Evolutionary conservation across 2,888 invertebrate species (phyloP).

Genomic region (Stenurella melanura): DNA sequence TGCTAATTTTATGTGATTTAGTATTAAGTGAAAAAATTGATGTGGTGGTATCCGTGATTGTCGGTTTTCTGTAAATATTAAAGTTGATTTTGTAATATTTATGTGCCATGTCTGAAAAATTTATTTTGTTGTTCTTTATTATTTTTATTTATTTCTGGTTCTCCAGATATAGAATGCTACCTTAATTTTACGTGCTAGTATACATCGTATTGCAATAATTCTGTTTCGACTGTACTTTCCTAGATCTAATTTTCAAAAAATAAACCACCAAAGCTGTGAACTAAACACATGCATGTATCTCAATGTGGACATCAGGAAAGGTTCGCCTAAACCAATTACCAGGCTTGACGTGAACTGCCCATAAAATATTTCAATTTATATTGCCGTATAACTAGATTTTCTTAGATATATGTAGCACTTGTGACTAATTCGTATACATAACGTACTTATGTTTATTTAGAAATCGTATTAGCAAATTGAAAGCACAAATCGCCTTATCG

Average conservation of each 20-base stretch:
- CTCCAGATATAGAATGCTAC: too few species aligned
- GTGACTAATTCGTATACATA: constrained; percentile 29
- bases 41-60: too few species aligned
- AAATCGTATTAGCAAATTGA: constrained; percentile 43
- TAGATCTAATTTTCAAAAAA: neutral
- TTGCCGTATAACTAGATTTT: constrained; percentile 1
- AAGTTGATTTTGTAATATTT: too few species aligned
- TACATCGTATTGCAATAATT: too few species aligned
- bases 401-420: constrained; percentile 10
- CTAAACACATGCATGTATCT: constrained; percentile 9
- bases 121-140: too few species aligned
- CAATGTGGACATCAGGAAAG: constrained; percentile 4
- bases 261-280: neutral
- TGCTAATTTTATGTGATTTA: too few species aligned
- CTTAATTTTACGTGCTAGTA: too few species aligned
- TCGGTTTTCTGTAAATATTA: too few species aligned
- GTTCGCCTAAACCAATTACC: neutral
- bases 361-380: constrained; percentile 22
- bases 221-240: too few species aligned
- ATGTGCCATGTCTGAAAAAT: too few species aligned
- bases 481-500: constrained; percentile 44
- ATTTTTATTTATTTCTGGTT: too few species aligned
- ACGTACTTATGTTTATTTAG: constrained; percentile 42
- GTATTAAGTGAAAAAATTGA: too few species aligned
- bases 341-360: constrained; percentile 18